phyloP scores from a whole-genome alignment of 1,140 invertebrate genomes.

The Venturia canescens region DNA sequence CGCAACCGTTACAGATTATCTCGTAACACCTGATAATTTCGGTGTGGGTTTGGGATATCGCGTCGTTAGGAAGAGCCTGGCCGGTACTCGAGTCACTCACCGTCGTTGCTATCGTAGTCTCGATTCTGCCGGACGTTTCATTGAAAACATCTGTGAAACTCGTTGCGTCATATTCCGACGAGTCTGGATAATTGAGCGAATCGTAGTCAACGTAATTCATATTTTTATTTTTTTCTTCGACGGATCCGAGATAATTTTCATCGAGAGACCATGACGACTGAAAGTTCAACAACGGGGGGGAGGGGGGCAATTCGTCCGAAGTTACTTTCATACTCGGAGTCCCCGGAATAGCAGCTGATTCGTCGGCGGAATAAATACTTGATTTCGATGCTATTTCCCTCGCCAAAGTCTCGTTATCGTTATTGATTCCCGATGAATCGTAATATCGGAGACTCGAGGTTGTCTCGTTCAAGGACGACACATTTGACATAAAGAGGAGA shows the following conservation, averaged over 20 bases:
- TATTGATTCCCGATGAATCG: conserved; percentile 21
- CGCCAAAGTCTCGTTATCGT: background rate
- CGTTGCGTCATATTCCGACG: conserved; percentile 37
- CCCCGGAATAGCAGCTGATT: too few relatives aligned
- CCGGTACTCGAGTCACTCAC: background rate
- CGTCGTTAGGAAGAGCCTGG: too few relatives aligned
- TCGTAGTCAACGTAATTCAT: conserved; percentile 63
- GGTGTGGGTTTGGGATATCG: background rate
- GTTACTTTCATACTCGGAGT: too few relatives aligned
- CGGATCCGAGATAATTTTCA: too few relatives aligned
- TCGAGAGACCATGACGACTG: too few relatives aligned
- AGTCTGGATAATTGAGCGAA: conserved; percentile 34
- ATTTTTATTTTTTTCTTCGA: background rate
- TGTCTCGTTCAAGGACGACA: conserved; percentile 52
- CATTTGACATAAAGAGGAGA: conserved; percentile 65
- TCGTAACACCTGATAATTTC: conserved; percentile 60
- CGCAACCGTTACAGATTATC: conserved; percentile 57
- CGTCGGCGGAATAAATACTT: conserved; percentile 3
- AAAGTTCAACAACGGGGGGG: too few relatives aligned
- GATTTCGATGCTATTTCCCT: too few relatives aligned
- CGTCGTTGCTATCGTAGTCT: background rate
- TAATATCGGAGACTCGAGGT: conserved; percentile 68
- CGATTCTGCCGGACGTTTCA: background rate
- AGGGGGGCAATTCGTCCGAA: too few relatives aligned
- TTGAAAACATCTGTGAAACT: background rate